phyloP scores from a whole-genome alignment of 2,888 invertebrate genomes.

The Plebejus anna region DNA sequence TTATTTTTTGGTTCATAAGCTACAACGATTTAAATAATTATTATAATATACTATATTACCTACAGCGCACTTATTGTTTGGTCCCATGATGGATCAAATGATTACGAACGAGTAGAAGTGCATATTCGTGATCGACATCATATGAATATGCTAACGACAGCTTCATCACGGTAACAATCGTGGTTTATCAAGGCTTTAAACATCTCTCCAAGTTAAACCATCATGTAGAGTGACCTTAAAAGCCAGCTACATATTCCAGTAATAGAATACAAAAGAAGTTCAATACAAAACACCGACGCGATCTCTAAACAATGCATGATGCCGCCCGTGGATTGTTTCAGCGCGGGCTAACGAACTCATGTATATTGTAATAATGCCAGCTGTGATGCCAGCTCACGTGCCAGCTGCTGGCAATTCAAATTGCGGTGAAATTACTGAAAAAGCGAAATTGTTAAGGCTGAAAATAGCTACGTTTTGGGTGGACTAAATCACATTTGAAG shows the following conservation, averaged over 20 bases:
- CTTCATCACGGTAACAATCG: too few relatives aligned
- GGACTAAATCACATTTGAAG: not conserved
- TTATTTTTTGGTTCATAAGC: too few relatives aligned
- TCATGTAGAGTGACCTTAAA: not conserved
- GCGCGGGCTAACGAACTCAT: not conserved
- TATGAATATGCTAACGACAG: too few relatives aligned
- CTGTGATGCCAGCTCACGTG: not conserved
- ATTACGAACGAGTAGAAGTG: too few relatives aligned
- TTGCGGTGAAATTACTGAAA: not conserved
- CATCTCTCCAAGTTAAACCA: too few relatives aligned
- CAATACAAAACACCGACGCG: not conserved
- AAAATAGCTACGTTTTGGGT: not conserved
- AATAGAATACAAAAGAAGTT: not conserved
- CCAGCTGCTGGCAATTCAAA: not conserved
- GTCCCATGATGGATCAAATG: too few relatives aligned
- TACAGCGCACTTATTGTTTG: too few relatives aligned
- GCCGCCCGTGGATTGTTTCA: not conserved
- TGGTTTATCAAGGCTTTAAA: too few relatives aligned
- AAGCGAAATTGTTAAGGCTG: not conserved
- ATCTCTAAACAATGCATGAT: conserved; percentile 18
- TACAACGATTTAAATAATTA: too few relatives aligned
- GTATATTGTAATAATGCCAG: conserved; percentile 2
- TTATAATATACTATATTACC: too few relatives aligned
- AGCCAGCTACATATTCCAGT: not conserved
- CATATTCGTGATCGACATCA: too few relatives aligned